phyloP scores from a whole-genome alignment of 1,140 invertebrate genomes.

The Habropoda laboriosa region DNA sequence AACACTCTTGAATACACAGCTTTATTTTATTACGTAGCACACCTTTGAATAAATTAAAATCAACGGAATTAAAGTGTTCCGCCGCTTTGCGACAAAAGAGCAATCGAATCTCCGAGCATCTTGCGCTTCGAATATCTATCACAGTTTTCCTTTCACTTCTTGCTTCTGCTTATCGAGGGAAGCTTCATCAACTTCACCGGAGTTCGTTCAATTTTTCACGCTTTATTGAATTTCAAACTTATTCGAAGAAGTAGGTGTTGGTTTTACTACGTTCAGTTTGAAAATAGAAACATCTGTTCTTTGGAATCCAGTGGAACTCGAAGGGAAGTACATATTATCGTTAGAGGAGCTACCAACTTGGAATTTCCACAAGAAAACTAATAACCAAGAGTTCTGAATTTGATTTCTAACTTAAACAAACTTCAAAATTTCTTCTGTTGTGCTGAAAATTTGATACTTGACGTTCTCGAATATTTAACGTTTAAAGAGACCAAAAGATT shows the following conservation, averaged over 20 bases:
- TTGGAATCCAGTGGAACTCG: background rate
- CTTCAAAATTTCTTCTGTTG: no score
- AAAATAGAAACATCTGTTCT: background rate
- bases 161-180: background rate
- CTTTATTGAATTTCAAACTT: constrained; percentile 2
- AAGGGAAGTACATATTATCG: no score
- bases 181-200: background rate
- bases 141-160: background rate
- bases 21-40: background rate
- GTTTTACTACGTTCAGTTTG: background rate
- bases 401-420: no score
- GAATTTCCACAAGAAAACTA: no score
- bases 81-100: background rate
- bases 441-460: no score
- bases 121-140: background rate
- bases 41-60: constrained; percentile 16
- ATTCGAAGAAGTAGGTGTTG: background rate
- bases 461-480: no score
- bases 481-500: no score
- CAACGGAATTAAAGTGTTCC: background rate
- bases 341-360: no score
- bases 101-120: background rate
- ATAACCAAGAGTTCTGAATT: no score
- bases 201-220: constrained; percentile 5
- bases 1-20: background rate